These are phyloP conservation scores for Ceratina australensis DNA, from an alignment of 1,140 invertebrate genomes.

Conservation along the genomic window DNA sequence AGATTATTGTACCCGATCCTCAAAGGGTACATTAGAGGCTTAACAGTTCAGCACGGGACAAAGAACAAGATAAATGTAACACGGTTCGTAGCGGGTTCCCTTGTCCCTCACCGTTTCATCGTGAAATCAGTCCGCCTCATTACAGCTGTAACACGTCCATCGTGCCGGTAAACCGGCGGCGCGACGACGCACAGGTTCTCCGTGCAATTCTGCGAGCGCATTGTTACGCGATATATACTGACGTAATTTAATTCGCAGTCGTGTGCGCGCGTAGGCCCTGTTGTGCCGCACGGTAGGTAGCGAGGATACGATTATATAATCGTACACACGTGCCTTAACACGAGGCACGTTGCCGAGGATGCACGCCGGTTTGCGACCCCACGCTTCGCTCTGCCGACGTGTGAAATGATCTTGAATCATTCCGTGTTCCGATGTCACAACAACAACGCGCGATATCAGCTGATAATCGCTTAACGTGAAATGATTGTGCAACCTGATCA, in stretches of 20 bases:
- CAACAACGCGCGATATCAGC: neutral
- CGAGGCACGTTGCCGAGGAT: slow-evolving; percentile 47
- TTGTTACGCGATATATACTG: slow-evolving; percentile 66
- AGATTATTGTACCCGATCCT: neutral
- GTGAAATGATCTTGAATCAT: slow-evolving; percentile 47
- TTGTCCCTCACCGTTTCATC: slow-evolving; percentile 34
- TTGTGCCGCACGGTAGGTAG: slow-evolving; percentile 4
- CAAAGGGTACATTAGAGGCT: neutral
- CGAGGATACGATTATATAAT: slow-evolving; percentile 54
- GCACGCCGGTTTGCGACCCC: slow-evolving; percentile 46
- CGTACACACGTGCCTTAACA: slow-evolving; percentile 63
- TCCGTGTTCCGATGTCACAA: neutral
- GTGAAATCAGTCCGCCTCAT: slow-evolving; percentile 60
- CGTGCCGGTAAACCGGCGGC: neutral
- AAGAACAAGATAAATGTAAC: slow-evolving; percentile 41
- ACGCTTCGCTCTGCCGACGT: slow-evolving; percentile 50
- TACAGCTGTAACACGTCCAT: slow-evolving; percentile 58
- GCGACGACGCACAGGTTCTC: slow-evolving; percentile 51
- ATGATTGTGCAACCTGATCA: too few relatives aligned
- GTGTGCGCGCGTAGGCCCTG: slow-evolving; percentile 34
- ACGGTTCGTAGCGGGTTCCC: slow-evolving; percentile 20
- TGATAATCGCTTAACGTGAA: too few relatives aligned
- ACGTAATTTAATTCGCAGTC: slow-evolving; percentile 64
- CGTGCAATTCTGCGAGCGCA: slow-evolving; percentile 59
- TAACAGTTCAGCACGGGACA: slow-evolving; percentile 8